Percentiles rank a stretch among this genome's conserved stretches.
Evolutionary conservation across 2,113 vertebrate genomes (phyloP).

Genomic region (Syrmaticus mikado): DNA sequence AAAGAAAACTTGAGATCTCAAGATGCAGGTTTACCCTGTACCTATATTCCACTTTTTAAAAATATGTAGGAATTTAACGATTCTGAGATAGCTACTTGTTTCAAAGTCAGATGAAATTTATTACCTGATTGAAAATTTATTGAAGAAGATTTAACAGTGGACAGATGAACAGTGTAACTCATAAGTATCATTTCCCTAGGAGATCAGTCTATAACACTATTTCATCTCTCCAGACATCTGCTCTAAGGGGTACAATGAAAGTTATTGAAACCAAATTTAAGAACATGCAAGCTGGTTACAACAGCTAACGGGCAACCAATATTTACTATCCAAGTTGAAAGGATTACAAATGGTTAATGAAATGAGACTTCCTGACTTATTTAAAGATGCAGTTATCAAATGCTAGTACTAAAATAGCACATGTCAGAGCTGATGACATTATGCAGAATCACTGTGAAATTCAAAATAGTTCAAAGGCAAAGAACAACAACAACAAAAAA

Average conservation of each 20-base stretch:
- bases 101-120: neutral
- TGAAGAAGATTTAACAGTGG: neutral
- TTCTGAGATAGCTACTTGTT: neutral
- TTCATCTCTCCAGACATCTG: neutral
- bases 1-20: neutral
- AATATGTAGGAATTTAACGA: neutral
- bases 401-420: neutral
- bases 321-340: neutral
- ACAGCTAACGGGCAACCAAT: neutral
- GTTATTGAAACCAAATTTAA: neutral
- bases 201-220: neutral
- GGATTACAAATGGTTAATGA: constrained; percentile 4
- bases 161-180: neutral
- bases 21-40: neutral
- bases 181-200: neutral
- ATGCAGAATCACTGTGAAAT: constrained; percentile 31
- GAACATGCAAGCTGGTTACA: neutral
- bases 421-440: neutral
- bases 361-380: neutral
- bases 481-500: neutral
- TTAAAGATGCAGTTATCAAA: constrained; percentile 42
- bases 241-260: neutral
- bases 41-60: neutral
- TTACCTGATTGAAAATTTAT: neutral
- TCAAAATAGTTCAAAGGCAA: constrained; percentile 30